Percentiles rank a stretch among this genome's conserved stretches.
phyloP scores from a whole-genome alignment of 2,888 invertebrate species.

The Drosophila neonasuta region DNA sequence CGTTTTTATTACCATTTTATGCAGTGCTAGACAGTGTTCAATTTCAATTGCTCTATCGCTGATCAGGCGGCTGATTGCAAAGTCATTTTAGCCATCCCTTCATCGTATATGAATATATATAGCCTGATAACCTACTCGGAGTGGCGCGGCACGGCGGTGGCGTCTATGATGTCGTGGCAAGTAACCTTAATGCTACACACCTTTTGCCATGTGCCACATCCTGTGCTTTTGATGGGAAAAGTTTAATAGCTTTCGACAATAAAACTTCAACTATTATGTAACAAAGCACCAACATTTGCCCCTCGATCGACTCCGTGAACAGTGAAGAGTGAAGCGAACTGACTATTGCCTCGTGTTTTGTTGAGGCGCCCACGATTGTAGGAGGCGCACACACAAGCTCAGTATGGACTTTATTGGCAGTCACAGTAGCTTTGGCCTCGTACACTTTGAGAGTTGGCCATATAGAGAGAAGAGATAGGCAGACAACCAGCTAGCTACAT shows the following conservation, averaged over 20 bases:
- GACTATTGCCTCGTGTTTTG: conserved; percentile 24
- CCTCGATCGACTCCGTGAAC: conserved; percentile 57
- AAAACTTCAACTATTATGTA: conserved; percentile 77
- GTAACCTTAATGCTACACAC: conserved; percentile 71
- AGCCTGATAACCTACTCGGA: conserved; percentile 44
- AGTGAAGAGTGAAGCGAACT: conserved; percentile 7
- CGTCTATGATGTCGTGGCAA: conserved; percentile 32
- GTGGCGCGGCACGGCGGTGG: no score
- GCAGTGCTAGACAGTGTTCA: conserved; percentile 23
- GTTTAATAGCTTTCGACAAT: conserved; percentile 80
- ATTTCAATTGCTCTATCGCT: conserved; percentile 39
- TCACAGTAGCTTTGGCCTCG: conserved; percentile 3
- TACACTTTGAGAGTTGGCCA: conserved; percentile 25
- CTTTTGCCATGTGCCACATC: conserved; percentile 68
- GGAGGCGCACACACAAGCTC: background rate
- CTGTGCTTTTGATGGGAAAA: conserved; percentile 76
- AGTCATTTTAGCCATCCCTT: conserved; percentile 37
- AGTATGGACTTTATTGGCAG: conserved; percentile 60
- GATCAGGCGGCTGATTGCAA: conserved; percentile 44
- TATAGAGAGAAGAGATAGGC: conserved; percentile 43
- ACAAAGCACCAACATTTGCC: conserved; percentile 70
- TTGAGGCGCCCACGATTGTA: conserved; percentile 23
- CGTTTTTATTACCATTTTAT: background rate
- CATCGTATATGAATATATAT: conserved; percentile 44
- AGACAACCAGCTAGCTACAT: conserved; percentile 15